phyloP scores from a whole-genome alignment of 2,888 invertebrate genomes.

The Drosophila imparisetae region DNA sequence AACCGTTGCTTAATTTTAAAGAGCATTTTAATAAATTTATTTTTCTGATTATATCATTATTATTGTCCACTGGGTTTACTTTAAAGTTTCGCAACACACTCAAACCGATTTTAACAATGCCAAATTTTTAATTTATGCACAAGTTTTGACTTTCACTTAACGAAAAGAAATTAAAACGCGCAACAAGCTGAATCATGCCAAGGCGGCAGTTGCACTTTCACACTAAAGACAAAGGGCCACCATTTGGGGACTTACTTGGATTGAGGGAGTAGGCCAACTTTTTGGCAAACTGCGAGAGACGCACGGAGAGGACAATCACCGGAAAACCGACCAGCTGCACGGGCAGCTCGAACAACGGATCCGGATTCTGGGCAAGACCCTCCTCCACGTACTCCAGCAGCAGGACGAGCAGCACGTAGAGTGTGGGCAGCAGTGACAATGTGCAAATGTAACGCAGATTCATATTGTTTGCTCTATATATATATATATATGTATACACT shows the following conservation, averaged over 20 bases:
- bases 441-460: constrained; percentile 78
- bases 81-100: neutral
- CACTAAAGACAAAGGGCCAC: constrained; percentile 1
- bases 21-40: neutral
- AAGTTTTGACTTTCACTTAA: constrained; percentile 66
- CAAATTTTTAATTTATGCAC: constrained; percentile 68
- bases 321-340: constrained; percentile 94
- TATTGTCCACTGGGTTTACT: constrained; percentile 15
- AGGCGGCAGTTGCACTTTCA: constrained; percentile 31
- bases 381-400: constrained; percentile 80
- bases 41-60: neutral
- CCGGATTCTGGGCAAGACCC: constrained; percentile 83
- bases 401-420: constrained; percentile 81
- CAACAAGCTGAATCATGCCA: constrained; percentile 28
- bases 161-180: constrained; percentile 38
- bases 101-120: constrained; percentile 12
- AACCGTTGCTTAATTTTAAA: neutral
- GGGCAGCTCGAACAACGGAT: constrained; percentile 90
- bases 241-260: constrained; percentile 87
- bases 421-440: constrained; percentile 78
- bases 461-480: constrained; percentile 51
- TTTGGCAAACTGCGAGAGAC: constrained; percentile 92
- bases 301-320: constrained; percentile 91
- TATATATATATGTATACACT: neutral
- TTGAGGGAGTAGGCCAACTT: constrained; percentile 92